Evolutionary conservation across 2,888 invertebrate genomes (phyloP).

Genomic region (Hyles lineata): DNA sequence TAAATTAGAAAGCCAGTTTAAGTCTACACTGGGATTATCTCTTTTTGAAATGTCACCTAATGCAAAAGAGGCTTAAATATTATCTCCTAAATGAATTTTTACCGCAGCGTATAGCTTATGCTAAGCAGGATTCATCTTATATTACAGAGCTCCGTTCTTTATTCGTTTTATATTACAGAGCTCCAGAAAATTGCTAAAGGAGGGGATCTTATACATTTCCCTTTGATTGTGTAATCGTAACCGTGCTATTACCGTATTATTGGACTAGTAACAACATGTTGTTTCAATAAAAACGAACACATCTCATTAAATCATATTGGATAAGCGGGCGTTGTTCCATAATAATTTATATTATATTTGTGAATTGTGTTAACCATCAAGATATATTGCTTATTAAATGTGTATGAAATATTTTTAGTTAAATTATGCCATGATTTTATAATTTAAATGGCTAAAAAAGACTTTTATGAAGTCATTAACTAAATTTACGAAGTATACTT

Average conservation of each 20-base stretch:
- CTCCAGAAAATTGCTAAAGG: constrained; percentile 49
- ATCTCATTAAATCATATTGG: neutral
- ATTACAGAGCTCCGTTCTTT: constrained; percentile 41
- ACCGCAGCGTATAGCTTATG: constrained; percentile 60
- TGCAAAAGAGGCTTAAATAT: constrained; percentile 54
- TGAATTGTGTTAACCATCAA: too few relatives aligned
- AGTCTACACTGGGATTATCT: constrained; percentile 23
- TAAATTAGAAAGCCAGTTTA: constrained; percentile 16
- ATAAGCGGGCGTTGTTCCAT: neutral
- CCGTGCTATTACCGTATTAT: constrained; percentile 4
- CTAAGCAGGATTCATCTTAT: constrained; percentile 67
- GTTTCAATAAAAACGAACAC: neutral
- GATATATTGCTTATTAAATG: too few relatives aligned
- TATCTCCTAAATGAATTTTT: constrained; percentile 54
- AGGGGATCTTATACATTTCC: constrained; percentile 47
- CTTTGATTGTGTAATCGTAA: constrained; percentile 35
- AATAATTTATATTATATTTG: too few relatives aligned
- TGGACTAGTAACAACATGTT: neutral
- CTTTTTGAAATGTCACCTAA: constrained; percentile 52
- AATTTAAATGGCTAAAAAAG: too few relatives aligned
- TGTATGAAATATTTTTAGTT: too few relatives aligned
- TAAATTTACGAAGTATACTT: too few relatives aligned
- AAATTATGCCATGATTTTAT: too few relatives aligned
- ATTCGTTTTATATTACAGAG: constrained; percentile 64
- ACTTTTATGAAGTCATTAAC: too few relatives aligned